Evolutionary conservation across 2,797 vertebrate genomes (phyloP), one percentile per base, ranked within the genome.

Genomic region (Syngnathus rostellatus): DNA sequence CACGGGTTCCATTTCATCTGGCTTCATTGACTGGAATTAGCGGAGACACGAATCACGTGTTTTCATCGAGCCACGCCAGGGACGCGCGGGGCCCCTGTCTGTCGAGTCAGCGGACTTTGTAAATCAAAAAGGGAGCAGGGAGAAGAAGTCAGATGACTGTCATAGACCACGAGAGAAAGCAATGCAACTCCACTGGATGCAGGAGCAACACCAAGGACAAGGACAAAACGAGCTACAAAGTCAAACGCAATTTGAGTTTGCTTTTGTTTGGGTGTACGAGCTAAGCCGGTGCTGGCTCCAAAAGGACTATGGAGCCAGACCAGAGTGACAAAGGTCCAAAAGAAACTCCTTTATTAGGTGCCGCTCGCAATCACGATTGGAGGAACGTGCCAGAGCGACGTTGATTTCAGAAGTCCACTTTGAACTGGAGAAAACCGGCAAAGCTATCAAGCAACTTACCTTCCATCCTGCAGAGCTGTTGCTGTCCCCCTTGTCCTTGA

Each of bases 391-490:
- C 31, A 31, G 31, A 31, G 3, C 31, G 31, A 31, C 3, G 31
- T 31, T 31, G 31, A 31, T 31, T 31, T 31, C 31, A 4, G 31
- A 31, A 4, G 31, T 31, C 31, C 31, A 31, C 31, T 31, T 31
- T 31, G 31, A 31, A 31, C 31, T 3, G 3, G 31, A 31, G 31
- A 31, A 31, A 31, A 31, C 2, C 3, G 0, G 31, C 31, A 31
- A 31, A 31, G 3, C 0, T 6, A 5, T 1, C 0, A 37, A n/a
- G 31, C 17, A 50, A 65, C 89, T 76, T 87, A 98, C 96, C 95
- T 98, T 98, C 95, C 96, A 98, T 2, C 96, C 95, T 2, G 96
- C 96, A 5, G 95, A 97, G 75, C 96, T 98, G 87, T 97, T 98
- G 85, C 95, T 98, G 91, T 98, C 96, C 7, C 96, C 96, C 82